phyloP scores from a whole-genome alignment of 2,113 vertebrate genomes.

The Tamias sibiricus region DNA sequence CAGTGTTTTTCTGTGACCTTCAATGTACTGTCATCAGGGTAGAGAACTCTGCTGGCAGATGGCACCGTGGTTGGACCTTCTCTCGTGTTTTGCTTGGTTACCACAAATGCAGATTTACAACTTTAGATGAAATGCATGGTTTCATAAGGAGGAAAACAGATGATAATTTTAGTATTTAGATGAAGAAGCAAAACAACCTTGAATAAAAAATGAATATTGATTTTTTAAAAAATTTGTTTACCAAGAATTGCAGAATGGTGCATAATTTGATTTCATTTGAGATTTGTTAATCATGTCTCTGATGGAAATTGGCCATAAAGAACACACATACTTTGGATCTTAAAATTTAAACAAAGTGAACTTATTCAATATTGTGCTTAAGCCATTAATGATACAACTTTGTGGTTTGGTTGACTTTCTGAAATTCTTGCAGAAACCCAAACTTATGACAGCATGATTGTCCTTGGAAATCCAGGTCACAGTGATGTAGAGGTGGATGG shows the following conservation, averaged over 20 bases:
- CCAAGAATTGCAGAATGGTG: slow-evolving; percentile 59
- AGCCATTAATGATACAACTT: not conserved
- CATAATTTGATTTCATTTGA: slow-evolving; percentile 73
- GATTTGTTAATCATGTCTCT: slow-evolving; percentile 61
- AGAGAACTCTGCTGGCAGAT: slow-evolving; percentile 88
- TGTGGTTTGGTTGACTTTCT: not conserved
- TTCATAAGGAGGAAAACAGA: slow-evolving; percentile 74
- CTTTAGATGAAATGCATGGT: slow-evolving; percentile 83
- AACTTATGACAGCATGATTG: not conserved
- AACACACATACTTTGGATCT: slow-evolving; percentile 62
- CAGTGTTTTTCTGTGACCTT: slow-evolving; percentile 88
- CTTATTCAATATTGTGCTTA: slow-evolving; percentile 45
- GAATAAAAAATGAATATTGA: slow-evolving; percentile 73
- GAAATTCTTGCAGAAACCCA: slow-evolving; percentile 21
- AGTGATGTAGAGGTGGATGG: not conserved
- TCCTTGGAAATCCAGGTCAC: not conserved
- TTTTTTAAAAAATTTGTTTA: slow-evolving; percentile 71
- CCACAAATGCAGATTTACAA: slow-evolving; percentile 85
- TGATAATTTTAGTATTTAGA: slow-evolving; percentile 81
- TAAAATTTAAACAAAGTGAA: slow-evolving; percentile 61
- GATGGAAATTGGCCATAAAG: slow-evolving; percentile 50
- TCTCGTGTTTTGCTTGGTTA: slow-evolving; percentile 89
- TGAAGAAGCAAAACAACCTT: slow-evolving; percentile 69
- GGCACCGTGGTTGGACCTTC: slow-evolving; percentile 87
- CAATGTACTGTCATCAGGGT: slow-evolving; percentile 86